Conservation (phyloP, 1,140 invertebrate genomes). For the Brachionus angularis region DNA sequence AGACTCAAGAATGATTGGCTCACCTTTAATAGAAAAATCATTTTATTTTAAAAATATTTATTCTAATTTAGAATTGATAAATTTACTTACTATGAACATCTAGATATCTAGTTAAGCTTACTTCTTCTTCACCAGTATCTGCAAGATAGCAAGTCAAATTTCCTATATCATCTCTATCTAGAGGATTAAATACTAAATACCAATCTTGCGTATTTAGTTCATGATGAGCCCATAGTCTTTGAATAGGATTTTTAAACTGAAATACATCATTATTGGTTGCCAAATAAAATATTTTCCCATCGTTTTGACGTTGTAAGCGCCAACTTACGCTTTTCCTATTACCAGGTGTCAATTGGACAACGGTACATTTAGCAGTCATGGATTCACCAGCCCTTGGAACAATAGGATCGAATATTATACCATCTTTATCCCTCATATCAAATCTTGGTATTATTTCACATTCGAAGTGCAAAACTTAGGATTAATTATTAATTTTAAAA, state of each 20-base stretch:
- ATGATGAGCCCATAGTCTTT: constrained; percentile 32
- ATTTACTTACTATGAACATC: constrained; percentile 36
- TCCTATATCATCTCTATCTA: constrained; percentile 42
- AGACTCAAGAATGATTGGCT: constrained; percentile 34
- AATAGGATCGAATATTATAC: constrained; percentile 42
- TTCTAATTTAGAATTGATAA: neutral
- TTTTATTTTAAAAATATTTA: neutral
- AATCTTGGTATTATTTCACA: constrained; percentile 39
- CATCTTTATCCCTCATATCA: constrained; percentile 43
- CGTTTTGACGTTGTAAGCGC: constrained; percentile 29
- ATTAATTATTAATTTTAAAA: too few relatives aligned
- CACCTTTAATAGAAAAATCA: neutral
- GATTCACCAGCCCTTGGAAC: constrained; percentile 42
- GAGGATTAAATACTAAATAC: constrained; percentile 38
- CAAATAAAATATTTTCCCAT: constrained; percentile 39
- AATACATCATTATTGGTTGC: constrained; percentile 35
- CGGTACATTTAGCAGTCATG: constrained; percentile 35
- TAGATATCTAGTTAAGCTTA: constrained; percentile 32
- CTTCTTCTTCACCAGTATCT: constrained; percentile 40
- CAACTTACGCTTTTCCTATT: constrained; percentile 40
- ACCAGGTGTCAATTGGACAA: constrained; percentile 29
- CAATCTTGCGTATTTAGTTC: constrained; percentile 23
- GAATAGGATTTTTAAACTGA: constrained; percentile 43
- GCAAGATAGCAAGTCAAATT: constrained; percentile 32
- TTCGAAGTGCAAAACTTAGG: too few relatives aligned